Evolutionary conservation across 1,140 invertebrate genomes (phyloP).

Genomic region (Caenorhabditis remanei): DNA sequence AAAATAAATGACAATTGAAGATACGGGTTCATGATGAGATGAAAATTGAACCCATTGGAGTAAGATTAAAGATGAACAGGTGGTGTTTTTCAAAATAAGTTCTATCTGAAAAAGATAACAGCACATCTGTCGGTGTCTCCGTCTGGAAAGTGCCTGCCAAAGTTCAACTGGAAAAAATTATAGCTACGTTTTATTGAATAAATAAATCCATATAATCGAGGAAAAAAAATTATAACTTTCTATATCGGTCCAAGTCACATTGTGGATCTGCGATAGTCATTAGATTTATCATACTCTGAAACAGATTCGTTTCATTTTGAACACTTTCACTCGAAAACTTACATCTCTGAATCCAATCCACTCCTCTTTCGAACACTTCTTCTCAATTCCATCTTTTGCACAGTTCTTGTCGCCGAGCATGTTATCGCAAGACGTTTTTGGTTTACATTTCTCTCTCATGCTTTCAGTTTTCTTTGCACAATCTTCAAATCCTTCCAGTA

Average conservation of each 20-base stretch:
- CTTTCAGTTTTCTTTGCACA: not conserved
- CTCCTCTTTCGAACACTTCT: not conserved
- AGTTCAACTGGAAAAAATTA: too few relatives aligned
- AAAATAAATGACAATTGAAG: not conserved
- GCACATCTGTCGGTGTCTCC: not conserved
- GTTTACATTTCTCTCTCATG: not conserved
- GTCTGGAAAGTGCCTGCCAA: too few relatives aligned
- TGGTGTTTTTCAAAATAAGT: not conserved
- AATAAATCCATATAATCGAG: too few relatives aligned
- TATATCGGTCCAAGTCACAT: not conserved
- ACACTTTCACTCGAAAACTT: not conserved
- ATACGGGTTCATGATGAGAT: not conserved
- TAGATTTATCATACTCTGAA: not conserved
- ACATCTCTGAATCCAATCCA: conserved; percentile 22
- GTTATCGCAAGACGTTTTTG: not conserved
- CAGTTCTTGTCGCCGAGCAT: not conserved
- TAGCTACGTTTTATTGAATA: too few relatives aligned
- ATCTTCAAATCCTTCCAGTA: not conserved
- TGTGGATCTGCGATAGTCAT: not conserved
- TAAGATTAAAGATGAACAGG: not conserved
- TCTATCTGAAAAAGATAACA: not conserved
- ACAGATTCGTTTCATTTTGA: not conserved
- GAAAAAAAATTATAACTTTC: not conserved
- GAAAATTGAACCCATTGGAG: not conserved
- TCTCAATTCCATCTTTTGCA: not conserved